A percentile compares a stretch with the other conserved stretches of the same genome.
Conservation (phyloP, 2,888 invertebrate species). For the Carterocephalus palaemon region DNA sequence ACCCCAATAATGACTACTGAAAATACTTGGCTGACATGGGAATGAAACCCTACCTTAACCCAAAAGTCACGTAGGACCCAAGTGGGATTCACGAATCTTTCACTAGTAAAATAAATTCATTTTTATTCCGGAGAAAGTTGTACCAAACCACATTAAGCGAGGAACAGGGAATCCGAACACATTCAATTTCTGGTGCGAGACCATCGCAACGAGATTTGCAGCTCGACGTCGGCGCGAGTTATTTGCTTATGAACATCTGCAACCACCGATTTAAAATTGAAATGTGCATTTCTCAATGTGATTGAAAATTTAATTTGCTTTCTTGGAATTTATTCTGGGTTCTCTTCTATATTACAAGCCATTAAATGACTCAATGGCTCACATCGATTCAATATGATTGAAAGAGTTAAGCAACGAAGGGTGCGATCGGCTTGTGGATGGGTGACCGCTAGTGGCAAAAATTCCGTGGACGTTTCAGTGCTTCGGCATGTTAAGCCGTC, state of each 20-base stretch:
- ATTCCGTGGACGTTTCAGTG: too few relatives aligned
- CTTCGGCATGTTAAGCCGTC: too few relatives aligned
- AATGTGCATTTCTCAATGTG: conserved; percentile 6
- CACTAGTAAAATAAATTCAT: neutral
- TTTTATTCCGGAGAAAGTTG: conserved; percentile 1
- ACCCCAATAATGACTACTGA: too few relatives aligned
- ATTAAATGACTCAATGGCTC: too few relatives aligned
- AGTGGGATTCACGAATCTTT: too few relatives aligned
- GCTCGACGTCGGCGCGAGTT: conserved; percentile 69
- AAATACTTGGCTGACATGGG: too few relatives aligned
- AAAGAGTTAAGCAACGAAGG: too few relatives aligned
- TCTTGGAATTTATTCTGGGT: neutral
- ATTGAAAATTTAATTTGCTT: conserved; percentile 4
- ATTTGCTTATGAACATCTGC: conserved; percentile 73
- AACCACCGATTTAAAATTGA: conserved; percentile 23
- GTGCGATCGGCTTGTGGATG: too few relatives aligned
- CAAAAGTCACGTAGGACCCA: too few relatives aligned
- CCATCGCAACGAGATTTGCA: conserved; percentile 66
- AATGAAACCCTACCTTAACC: too few relatives aligned
- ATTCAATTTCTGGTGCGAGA: conserved; percentile 69
- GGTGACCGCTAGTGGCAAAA: too few relatives aligned
- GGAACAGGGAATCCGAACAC: conserved; percentile 43
- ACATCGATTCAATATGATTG: too few relatives aligned
- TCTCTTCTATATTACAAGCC: neutral
- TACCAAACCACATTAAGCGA: neutral